A percentile compares a stretch with the other conserved stretches of the same genome.
These are phyloP conservation scores for Puffinus mauretanicus DNA, from an alignment of 2,113 vertebrate species.

Conservation along the genomic window DNA sequence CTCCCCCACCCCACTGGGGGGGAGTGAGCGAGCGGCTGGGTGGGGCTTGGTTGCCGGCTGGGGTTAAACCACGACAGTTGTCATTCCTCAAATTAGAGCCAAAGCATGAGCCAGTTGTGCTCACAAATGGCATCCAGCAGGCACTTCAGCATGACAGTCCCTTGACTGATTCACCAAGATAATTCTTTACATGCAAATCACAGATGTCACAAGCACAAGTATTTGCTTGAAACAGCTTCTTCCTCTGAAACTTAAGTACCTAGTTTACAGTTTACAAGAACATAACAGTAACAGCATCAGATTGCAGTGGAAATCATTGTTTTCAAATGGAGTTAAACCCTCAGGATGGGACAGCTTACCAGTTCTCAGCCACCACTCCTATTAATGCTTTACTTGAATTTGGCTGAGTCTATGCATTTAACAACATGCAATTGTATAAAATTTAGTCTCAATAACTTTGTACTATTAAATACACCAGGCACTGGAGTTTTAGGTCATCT, in stretches of 20 bases:
- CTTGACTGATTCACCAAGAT: background rate
- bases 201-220: background rate
- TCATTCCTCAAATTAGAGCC: background rate
- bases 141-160: background rate
- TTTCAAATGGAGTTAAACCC: background rate
- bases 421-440: too few species aligned
- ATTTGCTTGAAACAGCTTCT: background rate
- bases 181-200: background rate
- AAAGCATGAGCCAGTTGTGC: background rate
- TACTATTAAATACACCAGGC: background rate
- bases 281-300: background rate
- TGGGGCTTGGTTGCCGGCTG: too few species aligned
- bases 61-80: too few species aligned
- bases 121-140: background rate
- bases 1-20: too few species aligned
- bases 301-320: background rate
- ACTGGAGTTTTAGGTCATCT: background rate
- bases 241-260: background rate
- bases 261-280: background rate
- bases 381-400: background rate
- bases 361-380: background rate
- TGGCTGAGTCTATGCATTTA: background rate
- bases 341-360: rapidly evolving
- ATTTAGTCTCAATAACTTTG: background rate
- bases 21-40: too few species aligned